These are phyloP conservation scores for Hapalemur alaotrensis DNA, from an alignment of 2,797 vertebrate species.

Conservation along the genomic window DNA sequence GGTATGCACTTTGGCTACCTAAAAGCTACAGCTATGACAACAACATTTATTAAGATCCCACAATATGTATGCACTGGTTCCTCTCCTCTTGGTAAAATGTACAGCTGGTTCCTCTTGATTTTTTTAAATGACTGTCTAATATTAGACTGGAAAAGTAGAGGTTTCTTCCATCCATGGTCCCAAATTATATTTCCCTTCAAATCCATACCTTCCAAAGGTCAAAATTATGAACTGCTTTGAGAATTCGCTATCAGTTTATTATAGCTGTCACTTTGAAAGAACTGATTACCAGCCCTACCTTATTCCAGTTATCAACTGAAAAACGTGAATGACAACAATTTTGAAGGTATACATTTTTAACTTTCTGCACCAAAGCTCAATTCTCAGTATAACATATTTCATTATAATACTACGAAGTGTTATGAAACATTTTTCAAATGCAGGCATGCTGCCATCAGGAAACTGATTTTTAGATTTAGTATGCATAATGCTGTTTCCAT, in stretches of 20 bases:
- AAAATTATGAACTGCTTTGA: slow-evolving; percentile 40
- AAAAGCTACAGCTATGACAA: slow-evolving; percentile 46
- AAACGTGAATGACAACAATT: slow-evolving; percentile 42
- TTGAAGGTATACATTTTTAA: not conserved
- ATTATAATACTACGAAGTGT: not conserved
- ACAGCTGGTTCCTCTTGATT: not conserved
- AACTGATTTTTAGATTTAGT: not conserved
- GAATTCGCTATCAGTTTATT: slow-evolving; percentile 4
- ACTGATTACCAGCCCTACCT: not conserved
- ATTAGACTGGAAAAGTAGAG: slow-evolving; percentile 20
- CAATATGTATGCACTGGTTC: not conserved
- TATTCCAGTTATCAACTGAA: not conserved
- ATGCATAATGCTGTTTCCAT: not conserved
- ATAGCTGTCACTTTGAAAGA: not conserved
- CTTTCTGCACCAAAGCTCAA: slow-evolving; percentile 5
- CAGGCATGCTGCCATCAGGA: not conserved
- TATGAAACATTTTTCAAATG: not conserved
- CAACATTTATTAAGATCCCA: slow-evolving; percentile 55
- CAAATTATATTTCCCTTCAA: slow-evolving; percentile 46
- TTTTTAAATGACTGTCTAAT: slow-evolving; percentile 45
- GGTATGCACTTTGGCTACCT: slow-evolving; percentile 3
- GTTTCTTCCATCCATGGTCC: not conserved
- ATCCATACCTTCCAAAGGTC: slow-evolving; percentile 45
- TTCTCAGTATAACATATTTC: not conserved
- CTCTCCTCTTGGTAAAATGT: not conserved